Conservation (phyloP, 2,888 invertebrate genomes). For the Eretmocerus hayati region DNA sequence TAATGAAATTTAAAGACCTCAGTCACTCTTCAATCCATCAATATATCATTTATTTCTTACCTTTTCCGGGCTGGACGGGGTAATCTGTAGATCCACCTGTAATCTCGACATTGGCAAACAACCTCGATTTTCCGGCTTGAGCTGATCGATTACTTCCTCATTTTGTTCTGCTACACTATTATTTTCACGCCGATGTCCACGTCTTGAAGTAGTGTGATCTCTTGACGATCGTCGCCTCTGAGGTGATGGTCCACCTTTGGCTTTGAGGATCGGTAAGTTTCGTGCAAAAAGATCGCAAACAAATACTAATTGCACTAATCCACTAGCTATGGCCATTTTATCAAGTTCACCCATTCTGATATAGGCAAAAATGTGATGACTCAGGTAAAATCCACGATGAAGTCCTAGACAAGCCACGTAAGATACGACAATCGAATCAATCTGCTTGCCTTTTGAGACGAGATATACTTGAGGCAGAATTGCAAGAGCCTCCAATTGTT, state of each 20-base stretch:
- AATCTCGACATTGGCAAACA: too few species aligned
- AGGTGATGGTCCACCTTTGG: slow-evolving; percentile 3
- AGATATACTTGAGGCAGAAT: slow-evolving; percentile 20
- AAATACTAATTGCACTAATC: slow-evolving; percentile 16
- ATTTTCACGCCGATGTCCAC: too few species aligned
- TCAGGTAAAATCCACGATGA: slow-evolving; percentile 19
- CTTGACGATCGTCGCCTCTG: too few species aligned
- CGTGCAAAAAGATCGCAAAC: slow-evolving; percentile 19
- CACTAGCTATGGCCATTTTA: slow-evolving; percentile 4
- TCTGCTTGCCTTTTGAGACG: slow-evolving; percentile 17
- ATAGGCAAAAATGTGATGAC: slow-evolving; percentile 15
- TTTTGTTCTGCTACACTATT: too few species aligned
- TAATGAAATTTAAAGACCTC: too few species aligned
- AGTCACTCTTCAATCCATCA: too few species aligned
- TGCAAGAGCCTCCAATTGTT: slow-evolving; percentile 17
- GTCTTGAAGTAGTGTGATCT: too few species aligned
- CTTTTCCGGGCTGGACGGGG: too few species aligned
- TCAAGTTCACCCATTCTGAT: background rate
- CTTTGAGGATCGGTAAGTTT: slow-evolving; percentile 18
- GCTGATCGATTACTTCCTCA: too few species aligned
- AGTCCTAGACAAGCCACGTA: slow-evolving; percentile 18
- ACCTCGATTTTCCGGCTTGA: too few species aligned
- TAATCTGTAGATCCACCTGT: too few species aligned
- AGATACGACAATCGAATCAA: slow-evolving; percentile 17
- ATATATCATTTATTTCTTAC: too few species aligned